Evolutionary conservation across 2,888 invertebrate species (phyloP), one percentile per base, ranked within the genome.

Genomic region (Thereva nobilitata): DNA sequence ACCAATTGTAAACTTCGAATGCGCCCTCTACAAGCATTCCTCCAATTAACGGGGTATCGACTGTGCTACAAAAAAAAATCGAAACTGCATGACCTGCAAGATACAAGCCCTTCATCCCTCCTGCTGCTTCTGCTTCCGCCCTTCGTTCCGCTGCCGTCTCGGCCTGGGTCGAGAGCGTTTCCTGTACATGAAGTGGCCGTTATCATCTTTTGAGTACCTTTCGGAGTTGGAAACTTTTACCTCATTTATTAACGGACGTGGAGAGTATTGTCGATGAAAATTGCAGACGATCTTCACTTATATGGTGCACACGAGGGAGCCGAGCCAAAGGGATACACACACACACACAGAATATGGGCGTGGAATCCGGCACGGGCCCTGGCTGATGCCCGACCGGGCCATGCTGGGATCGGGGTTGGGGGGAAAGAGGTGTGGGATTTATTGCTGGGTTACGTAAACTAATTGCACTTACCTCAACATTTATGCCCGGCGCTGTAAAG

Each of bases 381-480:
- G 40, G 12, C 9, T 8, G 5, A 4, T 12, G 50, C 5, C 23
- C 9, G 9, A 7, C 49, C 49, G 9, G n/a, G n/a, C 12, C 49
- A 9, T 12, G 2, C 1, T 9, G n/a, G 49, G 2, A 10, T 49
- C 2, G 10, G 10, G n/a, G 47, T 4, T 1, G 10, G 47, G 12
- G n/a, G 5, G 9, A 47, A n/a, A n/a, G 47, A n/a, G n/a, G 10
- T 7, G 47, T 23, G 37, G 53, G 53, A 53, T 53, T 53, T 49
- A 41, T 50, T 34, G 41, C 42, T 40, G 50, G 50, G 61, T 61
- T 61, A 61, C 61, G 50, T 61, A 61, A 61, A 61, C 61, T 61
- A 61, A 61, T 61, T 61, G 61, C 61, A 89, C 90, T 90, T 78
- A 93, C 93, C 82, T 92, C 91, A 55, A 93, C 89, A 73, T 85